phyloP scores from a whole-genome alignment of 2,888 invertebrate species.

The Odontothrips loti region DNA sequence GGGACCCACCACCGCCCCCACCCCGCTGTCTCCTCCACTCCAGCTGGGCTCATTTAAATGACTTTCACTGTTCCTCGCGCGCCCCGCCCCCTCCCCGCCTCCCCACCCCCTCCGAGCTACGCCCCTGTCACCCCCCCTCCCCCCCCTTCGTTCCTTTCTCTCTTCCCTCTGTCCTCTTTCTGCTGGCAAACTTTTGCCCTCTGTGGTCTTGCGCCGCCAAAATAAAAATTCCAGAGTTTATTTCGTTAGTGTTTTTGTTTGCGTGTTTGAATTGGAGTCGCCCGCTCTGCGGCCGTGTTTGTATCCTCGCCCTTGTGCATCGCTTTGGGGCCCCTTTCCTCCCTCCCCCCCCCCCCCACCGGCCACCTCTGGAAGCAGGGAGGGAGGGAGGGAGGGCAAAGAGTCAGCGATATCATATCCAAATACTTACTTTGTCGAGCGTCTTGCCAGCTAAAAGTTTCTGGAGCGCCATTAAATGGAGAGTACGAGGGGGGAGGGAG shows the following conservation, averaged over 20 bases:
- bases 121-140: neutral
- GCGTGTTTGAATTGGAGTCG: slow-evolving; percentile 1
- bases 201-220: slow-evolving; percentile 19
- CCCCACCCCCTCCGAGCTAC: neutral
- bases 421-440: neutral
- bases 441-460: no score
- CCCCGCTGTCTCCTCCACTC: neutral
- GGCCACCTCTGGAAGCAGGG: neutral
- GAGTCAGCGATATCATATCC: neutral
- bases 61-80: neutral
- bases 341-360: neutral
- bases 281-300: neutral
- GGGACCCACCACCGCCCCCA: neutral
- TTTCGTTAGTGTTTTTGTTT: slow-evolving; percentile 25
- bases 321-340: no score
- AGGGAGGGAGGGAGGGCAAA: neutral
- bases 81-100: neutral
- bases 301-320: neutral
- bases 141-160: no score
- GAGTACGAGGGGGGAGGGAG: no score
- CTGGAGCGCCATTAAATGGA: no score
- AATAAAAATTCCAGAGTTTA: slow-evolving; percentile 18
- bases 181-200: slow-evolving; percentile 5
- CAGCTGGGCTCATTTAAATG: neutral
- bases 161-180: no score